Base-by-base conservation (phyloP, 2,113 vertebrate genomes). In the Centropristis striata region DNA sequence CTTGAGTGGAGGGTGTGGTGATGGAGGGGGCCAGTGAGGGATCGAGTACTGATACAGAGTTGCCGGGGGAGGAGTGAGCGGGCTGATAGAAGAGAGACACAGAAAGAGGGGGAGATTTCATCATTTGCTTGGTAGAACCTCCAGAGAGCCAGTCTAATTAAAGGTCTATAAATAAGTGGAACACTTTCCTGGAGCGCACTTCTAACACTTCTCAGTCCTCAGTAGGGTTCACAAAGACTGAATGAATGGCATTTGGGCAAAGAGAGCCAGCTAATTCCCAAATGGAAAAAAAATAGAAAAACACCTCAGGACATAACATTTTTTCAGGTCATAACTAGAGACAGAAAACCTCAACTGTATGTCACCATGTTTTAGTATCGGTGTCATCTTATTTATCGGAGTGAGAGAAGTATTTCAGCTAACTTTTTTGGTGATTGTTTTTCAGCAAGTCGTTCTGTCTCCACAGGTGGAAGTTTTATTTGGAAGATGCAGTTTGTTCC, bases 91-190 rank as follows among this genome's bases (percentile, higher is more conserved):
- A 28, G 57, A 55, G 51, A 80, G 74, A 81, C 63, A 85, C 81
- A 80, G 76, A 83, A 75, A 83, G 68, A 32, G 32, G 75, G 74
- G 59, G 53, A 89, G 53, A 86, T 76, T 86, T 92, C 82, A 88
- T 92, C 87, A 65, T 84, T 86, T 78, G 88, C 85, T 81, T 70
- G 59, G 47, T 81, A 20, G 67, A 86, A 81, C 36, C 90, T 83
- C 88, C 64, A 39, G 90, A 88, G 92, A 89, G 63, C 16, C 79
- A 91, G 84, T 90, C 91, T 90, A 92, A 93, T 93, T 93, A 91
- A 83, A 73, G 54, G n/a, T 63, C 92, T 92, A 93, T 88, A 93
- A 93, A 92, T 93, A 94, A 92, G 88, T 76, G 67, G 72, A 88
- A 86, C 51, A 84, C 71, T 91, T 93, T 92, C 82, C 91, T 87